A percentile compares a stretch with the other conserved stretches of the same genome.
These are phyloP conservation scores for Lineus longissimus DNA, from an alignment of 1,140 invertebrate species.

Conservation along the genomic window DNA sequence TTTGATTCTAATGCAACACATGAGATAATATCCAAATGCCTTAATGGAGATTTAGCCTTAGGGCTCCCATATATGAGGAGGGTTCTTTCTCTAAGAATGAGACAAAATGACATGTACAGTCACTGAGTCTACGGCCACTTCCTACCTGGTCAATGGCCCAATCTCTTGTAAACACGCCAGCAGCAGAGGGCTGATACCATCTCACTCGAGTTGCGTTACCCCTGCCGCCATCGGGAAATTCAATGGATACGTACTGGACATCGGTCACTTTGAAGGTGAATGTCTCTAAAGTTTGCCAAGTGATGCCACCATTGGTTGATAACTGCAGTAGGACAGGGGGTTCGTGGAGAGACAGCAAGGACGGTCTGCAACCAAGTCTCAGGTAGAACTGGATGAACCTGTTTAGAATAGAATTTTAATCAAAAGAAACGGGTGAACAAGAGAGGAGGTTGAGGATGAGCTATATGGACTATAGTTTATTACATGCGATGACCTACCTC, in stretches of 20 bases:
- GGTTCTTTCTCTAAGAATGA: too few species aligned
- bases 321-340: constrained; percentile 50
- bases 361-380: constrained; percentile 38
- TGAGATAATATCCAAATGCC: too few species aligned
- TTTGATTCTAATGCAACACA: too few species aligned
- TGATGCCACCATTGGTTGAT: constrained; percentile 50
- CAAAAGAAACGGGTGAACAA: too few species aligned
- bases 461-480: too few species aligned
- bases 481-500: too few species aligned
- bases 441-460: too few species aligned
- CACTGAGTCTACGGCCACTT: too few species aligned
- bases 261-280: constrained; percentile 44
- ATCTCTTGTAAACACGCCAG: constrained; percentile 46
- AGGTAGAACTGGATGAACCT: constrained; percentile 52
- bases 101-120: too few species aligned
- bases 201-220: constrained; percentile 47
- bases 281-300: constrained; percentile 51
- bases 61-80: too few species aligned
- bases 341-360: constrained; percentile 25
- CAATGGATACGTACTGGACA: constrained; percentile 42
- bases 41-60: too few species aligned
- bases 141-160: constrained; percentile 56
- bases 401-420: constrained; percentile 2
- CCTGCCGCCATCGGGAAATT: constrained; percentile 43
- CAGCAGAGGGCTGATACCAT: constrained; percentile 53